Percentiles rank a stretch among this genome's conserved stretches.
phyloP scores from a whole-genome alignment of 2,797 vertebrate genomes.

The Columba guinea region DNA sequence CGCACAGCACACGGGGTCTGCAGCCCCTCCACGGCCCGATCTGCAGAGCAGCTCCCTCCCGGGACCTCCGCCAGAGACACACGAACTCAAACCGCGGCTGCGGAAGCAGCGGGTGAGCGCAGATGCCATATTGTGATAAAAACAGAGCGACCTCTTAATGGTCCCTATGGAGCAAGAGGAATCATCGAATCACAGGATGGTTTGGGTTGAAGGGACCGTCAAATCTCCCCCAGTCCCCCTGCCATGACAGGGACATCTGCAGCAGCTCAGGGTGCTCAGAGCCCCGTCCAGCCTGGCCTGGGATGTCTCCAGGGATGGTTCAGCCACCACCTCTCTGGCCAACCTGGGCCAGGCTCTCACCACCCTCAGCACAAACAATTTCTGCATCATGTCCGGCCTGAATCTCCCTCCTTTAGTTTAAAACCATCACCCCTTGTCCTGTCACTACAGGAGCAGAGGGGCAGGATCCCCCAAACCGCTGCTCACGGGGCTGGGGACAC shows the following conservation, averaged over 20 bases:
- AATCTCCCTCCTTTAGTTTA: not conserved
- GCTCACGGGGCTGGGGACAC: too few species aligned
- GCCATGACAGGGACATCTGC: too few species aligned
- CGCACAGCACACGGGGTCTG: accelerated
- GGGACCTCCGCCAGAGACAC: not conserved
- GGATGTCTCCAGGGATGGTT: too few species aligned
- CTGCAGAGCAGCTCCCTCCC: not conserved
- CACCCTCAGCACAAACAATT: too few species aligned
- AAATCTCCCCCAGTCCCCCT: too few species aligned
- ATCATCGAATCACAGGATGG: not conserved
- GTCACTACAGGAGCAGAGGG: not conserved
- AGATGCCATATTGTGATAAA: not conserved
- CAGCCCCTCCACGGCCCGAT: not conserved
- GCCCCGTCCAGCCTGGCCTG: too few species aligned
- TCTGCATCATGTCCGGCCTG: not conserved
- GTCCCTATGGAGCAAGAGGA: not conserved
- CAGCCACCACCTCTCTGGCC: too few species aligned
- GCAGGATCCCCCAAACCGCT: not conserved
- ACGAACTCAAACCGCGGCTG: accelerated
- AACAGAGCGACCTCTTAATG: accelerated
- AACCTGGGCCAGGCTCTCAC: too few species aligned
- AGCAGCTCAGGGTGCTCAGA: too few species aligned
- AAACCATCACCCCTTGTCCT: not conserved
- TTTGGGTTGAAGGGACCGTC: too few species aligned
- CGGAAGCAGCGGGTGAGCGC: not conserved